Evolutionary conservation across 1,140 invertebrate genomes (phyloP).

Genomic region (Eriosoma lanigerum): DNA sequence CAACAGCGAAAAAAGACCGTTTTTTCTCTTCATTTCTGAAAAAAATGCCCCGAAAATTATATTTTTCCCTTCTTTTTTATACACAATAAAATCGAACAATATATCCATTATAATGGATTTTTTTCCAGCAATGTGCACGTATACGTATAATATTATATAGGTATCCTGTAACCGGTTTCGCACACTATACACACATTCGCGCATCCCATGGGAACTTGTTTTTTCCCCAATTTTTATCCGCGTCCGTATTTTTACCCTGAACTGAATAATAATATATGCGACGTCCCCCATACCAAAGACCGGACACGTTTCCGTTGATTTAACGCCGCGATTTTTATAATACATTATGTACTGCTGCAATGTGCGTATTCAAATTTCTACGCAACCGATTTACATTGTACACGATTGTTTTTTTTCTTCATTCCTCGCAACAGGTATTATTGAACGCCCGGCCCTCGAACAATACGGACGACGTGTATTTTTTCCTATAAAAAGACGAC

Average conservation of each 20-base stretch:
- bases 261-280: no score
- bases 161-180: slow-evolving; percentile 34
- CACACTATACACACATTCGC: slow-evolving; percentile 25
- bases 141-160: no score
- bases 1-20: slow-evolving; percentile 26
- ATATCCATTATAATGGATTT: slow-evolving; percentile 46
- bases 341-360: neutral
- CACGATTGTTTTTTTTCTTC: neutral
- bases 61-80: slow-evolving; percentile 38
- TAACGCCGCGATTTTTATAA: neutral
- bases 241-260: neutral
- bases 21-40: slow-evolving; percentile 18
- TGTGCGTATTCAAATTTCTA: slow-evolving; percentile 43
- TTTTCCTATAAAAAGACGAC: slow-evolving; percentile 44
- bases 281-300: slow-evolving; percentile 2
- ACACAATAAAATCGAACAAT: slow-evolving; percentile 36
- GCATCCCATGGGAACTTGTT: slow-evolving; percentile 47
- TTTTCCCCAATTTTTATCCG: slow-evolving; percentile 41
- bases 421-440: slow-evolving; percentile 42
- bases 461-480: slow-evolving; percentile 10
- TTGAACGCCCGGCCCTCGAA: slow-evolving; percentile 20
- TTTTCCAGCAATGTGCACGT: no score
- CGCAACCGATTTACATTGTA: slow-evolving; percentile 30
- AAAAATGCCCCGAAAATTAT: neutral
- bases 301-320: slow-evolving; percentile 51